A percentile compares a stretch with the other conserved stretches of the same genome.
phyloP scores from a whole-genome alignment of 2,888 invertebrate species.

The Ennomos erosarius region DNA sequence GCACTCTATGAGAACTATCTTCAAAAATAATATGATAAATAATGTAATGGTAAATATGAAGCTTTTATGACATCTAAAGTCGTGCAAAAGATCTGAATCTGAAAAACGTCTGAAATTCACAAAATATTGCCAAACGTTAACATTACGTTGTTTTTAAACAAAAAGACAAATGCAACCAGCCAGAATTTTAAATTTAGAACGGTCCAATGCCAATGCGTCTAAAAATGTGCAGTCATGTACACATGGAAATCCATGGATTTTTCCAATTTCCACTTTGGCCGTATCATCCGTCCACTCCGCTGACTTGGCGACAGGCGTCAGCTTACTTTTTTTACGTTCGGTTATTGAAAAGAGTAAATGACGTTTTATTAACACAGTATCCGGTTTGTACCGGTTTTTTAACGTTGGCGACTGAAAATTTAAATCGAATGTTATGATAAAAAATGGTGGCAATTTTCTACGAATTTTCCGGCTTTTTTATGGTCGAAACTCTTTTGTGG shows the following conservation, averaged over 20 bases:
- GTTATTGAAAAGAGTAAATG: slow-evolving; percentile 47
- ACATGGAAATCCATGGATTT: slow-evolving; percentile 59
- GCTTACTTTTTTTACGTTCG: slow-evolving; percentile 36
- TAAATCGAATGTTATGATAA: slow-evolving; percentile 9
- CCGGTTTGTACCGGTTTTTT: slow-evolving; percentile 33
- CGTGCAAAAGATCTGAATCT: no score
- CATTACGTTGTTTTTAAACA: no score
- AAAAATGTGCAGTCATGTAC: slow-evolving; percentile 22
- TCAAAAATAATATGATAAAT: no score
- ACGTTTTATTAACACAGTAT: slow-evolving; percentile 48
- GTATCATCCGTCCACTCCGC: slow-evolving; percentile 65
- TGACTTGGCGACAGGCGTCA: slow-evolving; percentile 49
- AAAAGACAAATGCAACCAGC: slow-evolving; percentile 1
- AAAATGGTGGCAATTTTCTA: no score
- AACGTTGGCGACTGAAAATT: slow-evolving; percentile 30
- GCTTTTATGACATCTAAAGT: no score
- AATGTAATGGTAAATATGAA: no score
- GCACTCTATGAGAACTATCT: no score
- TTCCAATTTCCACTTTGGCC: slow-evolving; percentile 73
- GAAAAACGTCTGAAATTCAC: not conserved
- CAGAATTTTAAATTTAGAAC: slow-evolving; percentile 14
- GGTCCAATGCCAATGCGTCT: slow-evolving; percentile 22
- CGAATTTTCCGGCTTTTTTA: no score
- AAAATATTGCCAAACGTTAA: not conserved
- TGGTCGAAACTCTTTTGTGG: no score